Base-by-base conservation (phyloP, 2,797 vertebrate genomes). In the Lophotriccus pileatus region DNA sequence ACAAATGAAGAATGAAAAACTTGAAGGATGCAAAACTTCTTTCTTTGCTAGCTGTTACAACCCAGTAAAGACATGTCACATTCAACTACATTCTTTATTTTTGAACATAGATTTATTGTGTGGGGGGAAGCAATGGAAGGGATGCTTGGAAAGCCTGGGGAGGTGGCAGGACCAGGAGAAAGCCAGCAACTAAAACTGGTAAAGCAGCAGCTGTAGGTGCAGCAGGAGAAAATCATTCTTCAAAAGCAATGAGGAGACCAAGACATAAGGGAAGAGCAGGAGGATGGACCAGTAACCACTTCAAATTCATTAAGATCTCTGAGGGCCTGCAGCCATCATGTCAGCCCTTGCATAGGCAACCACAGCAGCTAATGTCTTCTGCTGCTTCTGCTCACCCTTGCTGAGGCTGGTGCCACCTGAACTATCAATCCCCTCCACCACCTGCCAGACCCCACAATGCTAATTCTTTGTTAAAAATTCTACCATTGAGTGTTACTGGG, bases 401-500 rank as follows among this genome's bases (percentile, higher is more conserved):
- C 10, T 21, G 27, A 74, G 43, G 47, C 43, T 80, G 39, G 52
- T 50, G 47, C 44, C 36, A 70, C 20, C 19, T 47, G 28, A 88
- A 69, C 27, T 22, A 36, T 21, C 36, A 64, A 79, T 11, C 15
- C 10, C 41, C 49, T 63, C n/a, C 36, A 22, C 7, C 14, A 32
- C 17, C 12, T 39, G 5, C 7, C 53, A 83, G 39, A 3, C 5
- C 2, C 16, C 43, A 30, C 1, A 5, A 55, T 10, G 19, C 3
- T 47, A 55, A 41, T 24, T 50, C 52, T 87, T 58, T 53, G 18
- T 22, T 64, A 12, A 41, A 66, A 62, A 67, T 63, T 25, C 41
- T 56, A 60, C 7, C 1, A 1, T 3, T 0, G 0, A 46, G 7
- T 8, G 28, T 1, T 41, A 52, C 43, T 16, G 34, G 12, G 37